phyloP scores from a whole-genome alignment of 2,888 invertebrate species.

The Erannis defoliaria region DNA sequence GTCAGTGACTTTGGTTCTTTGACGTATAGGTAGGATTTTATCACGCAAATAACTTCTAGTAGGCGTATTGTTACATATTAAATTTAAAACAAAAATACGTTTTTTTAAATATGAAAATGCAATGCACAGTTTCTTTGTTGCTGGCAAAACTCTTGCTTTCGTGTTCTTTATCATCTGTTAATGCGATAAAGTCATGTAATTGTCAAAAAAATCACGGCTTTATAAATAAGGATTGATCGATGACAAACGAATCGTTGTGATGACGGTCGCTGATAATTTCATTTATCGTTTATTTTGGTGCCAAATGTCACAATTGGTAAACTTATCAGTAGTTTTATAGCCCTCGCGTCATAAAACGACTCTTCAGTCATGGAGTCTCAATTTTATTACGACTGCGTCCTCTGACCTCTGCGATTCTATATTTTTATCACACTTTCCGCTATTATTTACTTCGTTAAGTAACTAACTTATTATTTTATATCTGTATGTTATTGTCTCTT shows the following conservation, averaged over 20 bases:
- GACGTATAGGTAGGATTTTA: no score
- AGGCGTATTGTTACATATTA: no score
- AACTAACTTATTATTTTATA: no score
- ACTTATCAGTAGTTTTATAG: conserved; percentile 1
- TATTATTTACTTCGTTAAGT: background rate
- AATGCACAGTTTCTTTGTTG: no score
- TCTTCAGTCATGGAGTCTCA: background rate
- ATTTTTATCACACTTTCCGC: background rate
- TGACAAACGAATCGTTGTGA: background rate
- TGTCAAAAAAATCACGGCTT: background rate
- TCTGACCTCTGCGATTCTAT: background rate
- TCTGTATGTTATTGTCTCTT: no score
- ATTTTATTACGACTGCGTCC: conserved; percentile 1
- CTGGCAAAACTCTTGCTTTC: background rate
- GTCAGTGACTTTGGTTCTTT: no score
- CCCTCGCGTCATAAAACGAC: background rate
- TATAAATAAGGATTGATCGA: conserved; percentile 7
- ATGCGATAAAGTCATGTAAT: conserved; percentile 7
- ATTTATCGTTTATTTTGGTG: background rate
- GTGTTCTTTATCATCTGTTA: background rate
- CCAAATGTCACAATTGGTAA: background rate
- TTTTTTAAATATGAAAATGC: no score
- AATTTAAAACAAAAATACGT: no score
- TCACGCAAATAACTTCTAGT: no score
- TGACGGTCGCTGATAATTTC: background rate